Percentiles rank a stretch among this genome's conserved stretches.
These are phyloP conservation scores for Aleiodes leptofemur DNA, from an alignment of 2,888 invertebrate genomes.

Conservation along the genomic window DNA sequence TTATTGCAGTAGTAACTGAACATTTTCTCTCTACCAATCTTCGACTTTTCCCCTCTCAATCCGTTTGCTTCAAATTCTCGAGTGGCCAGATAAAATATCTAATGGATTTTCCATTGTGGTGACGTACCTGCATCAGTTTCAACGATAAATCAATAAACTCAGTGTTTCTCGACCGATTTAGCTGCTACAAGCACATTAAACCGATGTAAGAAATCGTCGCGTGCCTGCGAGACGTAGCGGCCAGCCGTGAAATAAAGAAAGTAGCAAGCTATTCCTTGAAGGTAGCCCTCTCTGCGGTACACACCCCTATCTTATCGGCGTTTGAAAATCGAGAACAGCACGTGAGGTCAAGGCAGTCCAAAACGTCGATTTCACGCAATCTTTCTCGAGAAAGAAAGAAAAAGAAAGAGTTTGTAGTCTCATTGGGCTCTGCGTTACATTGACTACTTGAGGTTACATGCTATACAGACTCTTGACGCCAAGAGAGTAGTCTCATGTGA, in stretches of 20 bases:
- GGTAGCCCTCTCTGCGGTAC: slow-evolving; percentile 53
- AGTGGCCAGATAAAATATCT: too few species aligned
- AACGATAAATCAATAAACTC: neutral
- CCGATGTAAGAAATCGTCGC: slow-evolving; percentile 25
- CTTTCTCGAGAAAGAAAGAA: slow-evolving; percentile 37
- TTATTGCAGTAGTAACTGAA: slow-evolving; percentile 66
- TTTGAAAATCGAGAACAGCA: slow-evolving; percentile 57
- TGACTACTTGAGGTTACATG: slow-evolving; percentile 1
- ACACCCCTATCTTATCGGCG: slow-evolving; percentile 60
- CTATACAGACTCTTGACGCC: slow-evolving; percentile 3
- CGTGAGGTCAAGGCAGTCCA: slow-evolving; percentile 67
- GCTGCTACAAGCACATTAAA: slow-evolving; percentile 5
- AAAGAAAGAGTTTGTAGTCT: neutral
- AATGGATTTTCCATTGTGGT: too few species aligned
- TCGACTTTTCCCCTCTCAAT: slow-evolving; percentile 15
- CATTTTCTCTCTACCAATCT: slow-evolving; percentile 48
- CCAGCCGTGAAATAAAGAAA: slow-evolving; percentile 57
- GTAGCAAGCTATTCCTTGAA: slow-evolving; percentile 43
- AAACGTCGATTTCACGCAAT: slow-evolving; percentile 59
- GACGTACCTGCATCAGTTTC: too few species aligned
- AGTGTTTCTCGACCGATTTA: slow-evolving; percentile 2
- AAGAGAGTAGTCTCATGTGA: slow-evolving; percentile 12
- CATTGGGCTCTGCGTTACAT: neutral
- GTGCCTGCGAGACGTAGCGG: slow-evolving; percentile 26
- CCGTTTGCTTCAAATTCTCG: too few species aligned